Evolutionary conservation across 2,113 vertebrate species (phyloP).

Genomic region (Nerophis lumbriciformis): DNA sequence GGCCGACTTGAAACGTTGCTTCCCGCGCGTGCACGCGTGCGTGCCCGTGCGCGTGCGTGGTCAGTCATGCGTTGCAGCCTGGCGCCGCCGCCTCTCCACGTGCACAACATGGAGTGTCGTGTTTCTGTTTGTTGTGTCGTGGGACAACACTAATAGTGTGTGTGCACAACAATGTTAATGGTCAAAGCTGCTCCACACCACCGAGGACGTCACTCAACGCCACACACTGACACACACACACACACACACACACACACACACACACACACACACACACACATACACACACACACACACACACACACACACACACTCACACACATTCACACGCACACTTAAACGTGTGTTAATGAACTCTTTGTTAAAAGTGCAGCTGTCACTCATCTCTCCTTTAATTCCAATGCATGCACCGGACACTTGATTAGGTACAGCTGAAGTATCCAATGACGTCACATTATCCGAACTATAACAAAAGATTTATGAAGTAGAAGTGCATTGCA

Average conservation of each 20-base stretch:
- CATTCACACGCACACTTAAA: too few relatives aligned
- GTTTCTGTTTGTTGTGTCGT: constrained; percentile 79
- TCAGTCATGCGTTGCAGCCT: constrained; percentile 74
- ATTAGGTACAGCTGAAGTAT: too few relatives aligned
- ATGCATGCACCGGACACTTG: too few relatives aligned
- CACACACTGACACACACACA: not conserved
- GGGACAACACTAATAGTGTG: constrained; percentile 62
- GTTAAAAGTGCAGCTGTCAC: not conserved
- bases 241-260: too few relatives aligned
- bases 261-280: not conserved
- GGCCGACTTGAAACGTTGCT: not conserved
- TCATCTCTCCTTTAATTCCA: too few relatives aligned
- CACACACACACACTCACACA: too few relatives aligned
- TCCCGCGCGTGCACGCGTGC: not conserved
- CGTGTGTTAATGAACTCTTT: too few relatives aligned
- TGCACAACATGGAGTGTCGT: constrained; percentile 78
- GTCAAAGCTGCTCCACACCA: constrained; percentile 67
- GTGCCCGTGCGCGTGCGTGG: constrained; percentile 36
- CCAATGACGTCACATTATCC: too few relatives aligned
- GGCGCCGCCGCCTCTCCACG: constrained; percentile 75
- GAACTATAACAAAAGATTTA: too few relatives aligned
- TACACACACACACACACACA: too few relatives aligned
- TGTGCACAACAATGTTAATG: constrained; percentile 64
- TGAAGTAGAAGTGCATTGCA: too few relatives aligned
- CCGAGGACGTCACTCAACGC: constrained; percentile 55